Evolutionary conservation across 1,140 invertebrate species (phyloP), one percentile per base, ranked within the genome.

Genomic region (Atta colombica): DNA sequence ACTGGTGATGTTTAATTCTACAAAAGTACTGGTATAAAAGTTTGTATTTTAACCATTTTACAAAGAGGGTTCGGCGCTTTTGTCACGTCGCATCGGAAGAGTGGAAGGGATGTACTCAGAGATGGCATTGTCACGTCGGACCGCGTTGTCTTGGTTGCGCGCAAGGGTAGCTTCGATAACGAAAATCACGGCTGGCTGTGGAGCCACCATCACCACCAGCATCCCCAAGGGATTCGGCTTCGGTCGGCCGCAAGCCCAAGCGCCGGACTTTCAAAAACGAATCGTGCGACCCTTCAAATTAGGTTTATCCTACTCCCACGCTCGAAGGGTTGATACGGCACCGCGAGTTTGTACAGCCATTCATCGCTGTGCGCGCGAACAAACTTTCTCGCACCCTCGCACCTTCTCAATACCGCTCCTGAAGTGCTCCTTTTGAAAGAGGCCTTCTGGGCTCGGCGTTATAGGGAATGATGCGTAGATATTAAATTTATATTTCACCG

Each of bases 381-480:
- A 81, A 81, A 81, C 78, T 81, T 81, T 81, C 65, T 71, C 78
- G 78, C 78, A 81, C 78, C 78, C 78, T 81, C 78, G 66, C 66
- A 81, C 51, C 78, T 81, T 71, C 78, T 81, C 78, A 81, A 71
- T 81, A 53, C 65, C 66, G 18, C 16, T 10, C 10, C 78, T 18
- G 53, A 81, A 71, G 35, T 81, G 78, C 39, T 71, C 66, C 65
- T 68, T 71, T 71, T 71, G 35, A 71, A 58, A 71, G 51, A 58
- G 21, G 35, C 21, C 35, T 16, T 68, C 45, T 16, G 7, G 28
- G 21, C 31, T 68, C 49, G 16, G 8, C 14, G 16, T 31, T 31
- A 31, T 21, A 39, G 63, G n/a, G 63, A 80, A 12, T 31, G 25
- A 31, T 60, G 49, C 60, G 25, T 58, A 49, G 51, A 69, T 69